Base-by-base conservation (phyloP, 2,797 vertebrate genomes). In the Lagodon rhomboides region DNA sequence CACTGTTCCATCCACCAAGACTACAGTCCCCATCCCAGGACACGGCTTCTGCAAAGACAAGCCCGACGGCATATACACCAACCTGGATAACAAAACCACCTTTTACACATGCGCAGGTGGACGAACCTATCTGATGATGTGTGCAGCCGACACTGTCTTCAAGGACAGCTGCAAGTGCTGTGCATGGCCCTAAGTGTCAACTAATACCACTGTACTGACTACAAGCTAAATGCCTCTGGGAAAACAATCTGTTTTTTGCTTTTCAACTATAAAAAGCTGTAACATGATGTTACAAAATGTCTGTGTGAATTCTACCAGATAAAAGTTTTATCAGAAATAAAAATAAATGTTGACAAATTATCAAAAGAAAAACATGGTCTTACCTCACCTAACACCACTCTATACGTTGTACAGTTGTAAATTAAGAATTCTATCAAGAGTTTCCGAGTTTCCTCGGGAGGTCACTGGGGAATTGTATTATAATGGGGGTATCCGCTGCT, bases 121-220 rank as follows among this genome's bases (percentile, higher is more conserved):
- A 18, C 12, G 16, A 16, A 92, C 93, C 5, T 73, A 73, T 20
- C 1, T 55, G 12, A 73, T 22, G 1, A 3, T 0, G 0, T 94
- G 93, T 30, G 91, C 79, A 41, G 0, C 0, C 0, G 93, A 93
- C 55, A 85, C 93, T 1, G 43, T 93, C 63, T 95, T 75, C 25
- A 4, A 84, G 16, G 67, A 89, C 0, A 34, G 17, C 43, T 95
- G 94, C 83, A 92, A 93, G 41, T 95, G 94, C 75, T 95, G 93
- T 13, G 2, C 0, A 15, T 94, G 93, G 93, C 75, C 90, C 6
- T 69, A 47, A 55, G 27, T 46, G 18, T 55, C 25, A 8, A 18
- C 8, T 16, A 9, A 4, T 23, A n/a, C 65, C 46, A 30, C 30
- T 51, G 6, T 30, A 49, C 5, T 41, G 56, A 44, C 30, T 30